Evolutionary conservation across 1,140 invertebrate species (phyloP), one percentile per base, ranked within the genome.

Genomic region (Meloidogyne hapla): DNA sequence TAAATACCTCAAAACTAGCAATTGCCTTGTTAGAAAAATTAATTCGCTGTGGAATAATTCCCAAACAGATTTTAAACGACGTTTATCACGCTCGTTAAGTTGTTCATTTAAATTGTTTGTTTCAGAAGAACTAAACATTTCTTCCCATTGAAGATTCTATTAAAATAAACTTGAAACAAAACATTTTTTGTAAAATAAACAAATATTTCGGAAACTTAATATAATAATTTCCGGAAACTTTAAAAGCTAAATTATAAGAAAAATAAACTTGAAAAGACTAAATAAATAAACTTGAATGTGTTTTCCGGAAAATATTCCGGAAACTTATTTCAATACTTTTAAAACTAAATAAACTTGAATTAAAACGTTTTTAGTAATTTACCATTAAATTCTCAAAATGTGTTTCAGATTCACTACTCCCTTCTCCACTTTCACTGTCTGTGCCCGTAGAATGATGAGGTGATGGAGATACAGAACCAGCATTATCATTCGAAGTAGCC

Each of bases 11-110:
- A 92, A 88, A 12, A 92, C 91, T 90, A 92, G 91, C 13, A 92
- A 87, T 86, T 92, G 91, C 79, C 91, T 90, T 48, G 91, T 89
- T 21, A 92, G 89, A 85, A 92, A 92, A 28, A 91, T 89, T 81
- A 90, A 90, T 87, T 92, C 91, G 73, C 90, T 91, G 84, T 91
- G 91, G 85, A 92, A 92, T 0, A 92, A 87, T 87, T 92, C 91
- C 91, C 91, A 92, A 6, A 92, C 89, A 9, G 91, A 91, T 84
- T 92, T 91, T 38, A 81, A 56, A 26, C 80, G 77, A 9, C 68
- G 64, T 61, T 64, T 74, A 61, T 81, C 80, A 25, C 21, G 25
- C 38, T 81, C 82, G 5, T 65, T 68, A 8, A 81, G 45, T 33
- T 33, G 40, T 48, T 73, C 80, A 56, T 56, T 56, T 76, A 87